These are phyloP conservation scores for Melanitta fusca DNA, from an alignment of 2,797 vertebrate genomes.

Conservation along the genomic window DNA sequence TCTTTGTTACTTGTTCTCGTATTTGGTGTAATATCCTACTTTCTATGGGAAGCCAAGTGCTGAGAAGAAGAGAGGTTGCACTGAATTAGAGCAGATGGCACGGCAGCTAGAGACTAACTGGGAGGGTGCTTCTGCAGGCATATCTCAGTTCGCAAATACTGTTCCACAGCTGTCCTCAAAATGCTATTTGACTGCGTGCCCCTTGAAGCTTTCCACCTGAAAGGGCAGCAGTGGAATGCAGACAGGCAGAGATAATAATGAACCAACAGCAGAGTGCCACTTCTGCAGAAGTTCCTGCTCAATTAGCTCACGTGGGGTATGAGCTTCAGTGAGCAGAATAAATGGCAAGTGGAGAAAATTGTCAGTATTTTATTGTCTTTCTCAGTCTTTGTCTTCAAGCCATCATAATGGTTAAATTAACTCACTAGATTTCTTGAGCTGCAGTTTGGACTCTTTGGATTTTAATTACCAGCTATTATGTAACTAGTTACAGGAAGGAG, in stretches of 20 bases:
- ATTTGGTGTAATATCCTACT: neutral
- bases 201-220: neutral
- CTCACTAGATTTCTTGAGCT: neutral
- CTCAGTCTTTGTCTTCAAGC: neutral
- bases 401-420: neutral
- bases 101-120: neutral
- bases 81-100: neutral
- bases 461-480: neutral
- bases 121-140: neutral
- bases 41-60: neutral
- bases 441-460: neutral
- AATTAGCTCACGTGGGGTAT: accelerated
- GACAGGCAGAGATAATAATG: neutral
- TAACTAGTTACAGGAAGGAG: neutral
- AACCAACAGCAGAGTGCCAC: accelerated
- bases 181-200: neutral
- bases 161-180: neutral
- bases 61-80: neutral
- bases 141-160: neutral
- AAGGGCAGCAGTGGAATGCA: neutral
- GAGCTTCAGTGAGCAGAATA: neutral
- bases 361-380: neutral
- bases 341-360: neutral
- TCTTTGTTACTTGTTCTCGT: neutral
- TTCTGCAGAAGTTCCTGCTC: neutral